Conservation (phyloP, 1,140 invertebrate genomes). For the Nasonia longicornis region DNA sequence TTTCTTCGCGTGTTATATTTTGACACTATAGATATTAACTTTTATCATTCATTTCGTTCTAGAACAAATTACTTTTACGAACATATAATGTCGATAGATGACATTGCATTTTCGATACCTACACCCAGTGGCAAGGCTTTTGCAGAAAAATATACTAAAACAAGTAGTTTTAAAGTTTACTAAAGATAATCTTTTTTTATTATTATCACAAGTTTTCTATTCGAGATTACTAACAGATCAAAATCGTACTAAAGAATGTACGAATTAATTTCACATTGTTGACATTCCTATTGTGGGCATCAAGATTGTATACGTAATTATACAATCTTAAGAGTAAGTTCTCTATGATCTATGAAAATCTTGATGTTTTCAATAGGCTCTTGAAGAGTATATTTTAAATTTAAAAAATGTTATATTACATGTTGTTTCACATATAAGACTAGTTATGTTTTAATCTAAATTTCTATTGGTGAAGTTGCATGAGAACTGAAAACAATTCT, state of each 20-base stretch:
- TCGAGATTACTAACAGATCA: neutral
- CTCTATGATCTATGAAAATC: neutral
- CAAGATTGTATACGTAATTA: neutral
- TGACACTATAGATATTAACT: neutral
- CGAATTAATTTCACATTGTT: neutral
- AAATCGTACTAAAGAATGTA: neutral
- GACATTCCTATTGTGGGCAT: neutral
- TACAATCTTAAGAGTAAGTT: neutral
- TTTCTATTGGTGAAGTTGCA: neutral
- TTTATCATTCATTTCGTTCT: constrained; percentile 46
- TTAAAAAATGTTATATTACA: neutral
- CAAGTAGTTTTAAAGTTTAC: constrained; percentile 78
- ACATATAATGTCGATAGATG: constrained; percentile 71
- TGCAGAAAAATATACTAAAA: constrained; percentile 80
- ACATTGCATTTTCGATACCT: constrained; percentile 87
- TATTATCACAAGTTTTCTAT: neutral
- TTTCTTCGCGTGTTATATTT: neutral
- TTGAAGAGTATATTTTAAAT: neutral
- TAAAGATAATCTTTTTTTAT: neutral
- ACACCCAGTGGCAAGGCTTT: constrained; percentile 80
- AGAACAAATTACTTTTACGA: constrained; percentile 76
- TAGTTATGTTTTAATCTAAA: neutral
- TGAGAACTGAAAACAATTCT: neutral
- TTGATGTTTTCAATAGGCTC: neutral
- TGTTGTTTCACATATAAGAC: neutral